Percentiles rank a stretch among this genome's conserved stretches.
phyloP scores from a whole-genome alignment of 2,797 vertebrate genomes.

The Choloepus didactylus region DNA sequence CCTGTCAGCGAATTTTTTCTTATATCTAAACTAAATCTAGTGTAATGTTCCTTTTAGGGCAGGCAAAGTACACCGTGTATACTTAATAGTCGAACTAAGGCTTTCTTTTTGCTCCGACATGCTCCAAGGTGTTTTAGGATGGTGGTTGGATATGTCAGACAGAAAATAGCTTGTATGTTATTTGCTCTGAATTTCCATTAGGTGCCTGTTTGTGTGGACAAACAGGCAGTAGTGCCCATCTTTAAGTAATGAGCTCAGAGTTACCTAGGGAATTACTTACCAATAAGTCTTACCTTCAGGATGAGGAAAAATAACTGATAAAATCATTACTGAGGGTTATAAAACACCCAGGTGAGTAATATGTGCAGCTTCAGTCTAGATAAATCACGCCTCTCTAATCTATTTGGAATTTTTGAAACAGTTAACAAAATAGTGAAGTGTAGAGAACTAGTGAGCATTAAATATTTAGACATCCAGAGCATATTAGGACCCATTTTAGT shows the following conservation, averaged over 20 bases:
- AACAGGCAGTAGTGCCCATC: slow-evolving; percentile 74
- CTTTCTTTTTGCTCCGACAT: slow-evolving; percentile 76
- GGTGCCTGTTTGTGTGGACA: slow-evolving; percentile 78
- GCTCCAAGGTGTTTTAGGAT: slow-evolving; percentile 71
- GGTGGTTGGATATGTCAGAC: slow-evolving; percentile 73
- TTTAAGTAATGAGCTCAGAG: slow-evolving; percentile 81
- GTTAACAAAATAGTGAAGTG: slow-evolving; percentile 86
- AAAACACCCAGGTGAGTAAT: slow-evolving; percentile 71
- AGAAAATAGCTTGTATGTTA: slow-evolving; percentile 80
- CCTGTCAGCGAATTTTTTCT: slow-evolving; percentile 76
- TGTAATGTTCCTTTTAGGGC: slow-evolving; percentile 72
- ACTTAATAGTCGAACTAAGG: slow-evolving; percentile 65
- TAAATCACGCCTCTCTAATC: slow-evolving; percentile 86
- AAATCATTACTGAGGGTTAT: slow-evolving; percentile 78
- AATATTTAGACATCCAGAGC: slow-evolving; percentile 88
- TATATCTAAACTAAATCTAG: slow-evolving; percentile 75
- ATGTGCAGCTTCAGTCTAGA: slow-evolving; percentile 71
- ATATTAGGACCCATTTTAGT: slow-evolving; percentile 81
- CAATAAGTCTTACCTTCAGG: slow-evolving; percentile 72
- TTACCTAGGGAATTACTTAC: slow-evolving; percentile 78
- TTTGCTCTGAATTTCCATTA: slow-evolving; percentile 82
- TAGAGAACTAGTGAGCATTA: slow-evolving; percentile 86
- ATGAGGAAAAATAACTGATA: slow-evolving; percentile 79
- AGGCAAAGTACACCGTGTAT: slow-evolving; percentile 63
- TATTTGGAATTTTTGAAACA: slow-evolving; percentile 85